These are phyloP conservation scores for Drosophila melanogaster DNA, from an alignment of 1,140 invertebrate genomes.

Conservation along the genomic window DNA sequence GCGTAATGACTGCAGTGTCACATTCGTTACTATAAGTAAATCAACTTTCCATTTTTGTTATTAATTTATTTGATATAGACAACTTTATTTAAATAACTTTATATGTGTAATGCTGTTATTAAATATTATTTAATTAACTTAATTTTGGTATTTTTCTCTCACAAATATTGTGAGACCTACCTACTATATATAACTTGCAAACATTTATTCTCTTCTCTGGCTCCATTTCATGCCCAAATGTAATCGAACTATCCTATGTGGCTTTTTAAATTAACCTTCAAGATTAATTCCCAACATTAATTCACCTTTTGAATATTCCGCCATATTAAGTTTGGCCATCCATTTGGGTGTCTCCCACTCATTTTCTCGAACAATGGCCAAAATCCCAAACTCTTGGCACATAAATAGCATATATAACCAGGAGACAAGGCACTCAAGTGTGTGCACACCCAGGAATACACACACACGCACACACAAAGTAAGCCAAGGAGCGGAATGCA, in stretches of 20 bases:
- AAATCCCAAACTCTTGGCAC: slow-evolving; percentile 17
- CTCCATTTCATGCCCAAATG: too few relatives aligned
- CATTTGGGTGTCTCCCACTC: slow-evolving; percentile 1
- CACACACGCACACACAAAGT: not conserved
- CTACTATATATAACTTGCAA: too few relatives aligned
- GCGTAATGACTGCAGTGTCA: slow-evolving; percentile 30
- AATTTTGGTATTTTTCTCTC: too few relatives aligned
- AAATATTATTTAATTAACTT: too few relatives aligned
- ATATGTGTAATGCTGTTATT: too few relatives aligned
- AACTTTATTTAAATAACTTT: too few relatives aligned
- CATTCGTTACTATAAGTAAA: slow-evolving; percentile 2
- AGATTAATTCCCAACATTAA: slow-evolving; percentile 33
- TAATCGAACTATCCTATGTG: not conserved
- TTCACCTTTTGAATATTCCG: slow-evolving; percentile 36
- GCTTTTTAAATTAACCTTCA: slow-evolving; percentile 5
- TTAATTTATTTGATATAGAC: not conserved
- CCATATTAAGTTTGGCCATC: slow-evolving; percentile 29
- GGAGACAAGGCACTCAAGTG: slow-evolving; percentile 66
- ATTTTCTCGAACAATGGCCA: slow-evolving; percentile 8
- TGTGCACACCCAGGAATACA: slow-evolving; percentile 48
- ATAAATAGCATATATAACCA: slow-evolving; percentile 78
- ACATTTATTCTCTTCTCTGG: too few relatives aligned
- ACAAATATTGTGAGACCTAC: too few relatives aligned
- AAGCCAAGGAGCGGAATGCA: slow-evolving; percentile 38
- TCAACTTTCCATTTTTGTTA: not conserved